Base-by-base conservation (phyloP, 30 jellyfish, hydroid and myxozoan genomes). In the Aurelia sp. region DNA sequence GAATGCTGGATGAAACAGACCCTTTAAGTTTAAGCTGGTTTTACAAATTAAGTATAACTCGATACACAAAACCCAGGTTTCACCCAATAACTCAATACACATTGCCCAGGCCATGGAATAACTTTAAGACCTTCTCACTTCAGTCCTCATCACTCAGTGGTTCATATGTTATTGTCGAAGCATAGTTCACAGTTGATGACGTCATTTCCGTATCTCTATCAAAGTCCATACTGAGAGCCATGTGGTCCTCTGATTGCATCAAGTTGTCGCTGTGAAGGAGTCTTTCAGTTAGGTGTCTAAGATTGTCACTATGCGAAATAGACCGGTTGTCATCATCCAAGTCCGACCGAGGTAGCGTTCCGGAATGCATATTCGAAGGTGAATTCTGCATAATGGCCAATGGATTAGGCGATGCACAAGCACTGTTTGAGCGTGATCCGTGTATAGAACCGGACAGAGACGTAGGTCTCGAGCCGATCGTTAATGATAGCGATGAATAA, bases 401-500 rank as follows among this genome's bases (percentile, higher is more conserved):
- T 18, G 84, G 66, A 53, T 52, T 75, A 10, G 98, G 96, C 16
- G 98, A 91, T 18, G 87, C 88, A 61, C 97, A 65, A 17, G 79
- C 79, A 77, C 98, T 91, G 62, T 92, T 79, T 3, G 97, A 76
- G 50, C 93, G 86, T 6, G 91, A 82, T 16, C 91, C 91, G 19
- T 79, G 90, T 13, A 27, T 18, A 3, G 92, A 82, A 19, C 86
- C 86, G 41, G 79, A 64, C 48, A 85, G 55, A 15, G 92, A 70
- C n/a, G 92, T 50, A 13, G 95, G 89, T 51, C 85, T 59, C 52
- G 96, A 87, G 19, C 88, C 87, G 4, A 93, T 85, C 51, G 81
- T 88, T 53, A 93, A 83, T 1, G 97, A 96, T 50, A 92, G 44
- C 11, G 98, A 82, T 12, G 98, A 92, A 67, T 79, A 92, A 0